A percentile compares a stretch with the other conserved stretches of the same genome.
Conservation (phyloP, 2,113 vertebrate genomes). For the Takifugu flavidus region DNA sequence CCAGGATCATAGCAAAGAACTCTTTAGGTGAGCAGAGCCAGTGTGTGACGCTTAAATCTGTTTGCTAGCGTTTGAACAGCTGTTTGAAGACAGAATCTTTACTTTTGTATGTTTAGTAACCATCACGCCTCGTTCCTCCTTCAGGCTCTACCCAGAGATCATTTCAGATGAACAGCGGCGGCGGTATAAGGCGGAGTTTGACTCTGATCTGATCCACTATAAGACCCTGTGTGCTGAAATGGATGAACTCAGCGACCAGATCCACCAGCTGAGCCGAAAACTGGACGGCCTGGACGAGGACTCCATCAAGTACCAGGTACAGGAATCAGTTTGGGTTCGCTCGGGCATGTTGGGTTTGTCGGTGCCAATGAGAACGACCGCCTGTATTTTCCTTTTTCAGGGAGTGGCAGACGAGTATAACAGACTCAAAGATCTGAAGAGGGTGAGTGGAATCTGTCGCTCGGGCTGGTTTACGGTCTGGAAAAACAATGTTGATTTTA, state of each 20-base stretch:
- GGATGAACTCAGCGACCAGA: slow-evolving; percentile 78
- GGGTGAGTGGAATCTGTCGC: slow-evolving; percentile 62
- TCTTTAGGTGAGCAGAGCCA: slow-evolving; percentile 66
- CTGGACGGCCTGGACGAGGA: slow-evolving; percentile 74
- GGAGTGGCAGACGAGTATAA: slow-evolving; percentile 83
- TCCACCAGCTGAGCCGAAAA: slow-evolving; percentile 76
- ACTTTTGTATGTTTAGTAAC: neutral
- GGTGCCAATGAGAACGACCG: neutral
- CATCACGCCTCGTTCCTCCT: neutral
- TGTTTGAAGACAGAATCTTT: neutral
- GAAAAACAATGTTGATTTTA: neutral
- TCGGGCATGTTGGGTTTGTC: neutral
- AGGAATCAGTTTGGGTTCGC: neutral
- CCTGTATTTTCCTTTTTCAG: slow-evolving; percentile 47
- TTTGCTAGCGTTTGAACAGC: neutral
- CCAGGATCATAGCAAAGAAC: slow-evolving; percentile 50
- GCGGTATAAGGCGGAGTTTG: slow-evolving; percentile 80
- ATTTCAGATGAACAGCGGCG: slow-evolving; percentile 70
- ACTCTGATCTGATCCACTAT: slow-evolving; percentile 71
- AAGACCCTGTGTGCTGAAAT: slow-evolving; percentile 79
- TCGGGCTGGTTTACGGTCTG: neutral
- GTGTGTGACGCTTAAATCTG: neutral
- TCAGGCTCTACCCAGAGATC: slow-evolving; percentile 78
- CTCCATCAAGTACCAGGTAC: slow-evolving; percentile 79
- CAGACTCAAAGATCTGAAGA: slow-evolving; percentile 79